Conservation (phyloP, 2,113 vertebrate genomes). For the Bos indicus region DNA sequence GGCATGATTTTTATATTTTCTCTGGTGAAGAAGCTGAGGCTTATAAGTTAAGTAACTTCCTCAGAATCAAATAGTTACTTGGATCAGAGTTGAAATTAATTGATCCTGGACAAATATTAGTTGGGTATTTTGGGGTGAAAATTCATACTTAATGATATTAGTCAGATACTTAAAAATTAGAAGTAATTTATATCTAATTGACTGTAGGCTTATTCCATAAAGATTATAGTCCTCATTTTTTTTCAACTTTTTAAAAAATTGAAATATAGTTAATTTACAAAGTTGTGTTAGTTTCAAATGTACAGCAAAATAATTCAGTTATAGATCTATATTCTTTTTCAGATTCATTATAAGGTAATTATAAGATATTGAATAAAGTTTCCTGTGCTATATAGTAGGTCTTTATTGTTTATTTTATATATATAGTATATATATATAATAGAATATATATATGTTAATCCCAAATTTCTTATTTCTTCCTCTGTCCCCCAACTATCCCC, state of each 20-base stretch:
- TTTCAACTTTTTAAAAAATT: not conserved
- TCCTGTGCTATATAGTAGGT: not conserved
- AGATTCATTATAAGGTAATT: not conserved
- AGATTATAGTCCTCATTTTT: not conserved
- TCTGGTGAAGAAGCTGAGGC: not conserved
- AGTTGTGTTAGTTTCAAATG: too few relatives aligned
- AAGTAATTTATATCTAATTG: not conserved
- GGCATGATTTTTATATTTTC: not conserved
- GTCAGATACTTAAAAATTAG: too few relatives aligned
- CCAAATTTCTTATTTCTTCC: not conserved
- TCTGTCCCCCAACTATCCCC: not conserved
- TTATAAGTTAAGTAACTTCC: not conserved
- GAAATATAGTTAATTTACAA: not conserved
- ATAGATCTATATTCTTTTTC: not conserved
- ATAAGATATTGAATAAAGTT: not conserved
- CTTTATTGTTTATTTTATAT: not conserved
- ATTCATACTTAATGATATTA: not conserved
- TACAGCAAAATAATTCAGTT: too few relatives aligned
- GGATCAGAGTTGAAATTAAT: not conserved
- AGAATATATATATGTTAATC: not conserved
- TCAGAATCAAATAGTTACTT: not conserved
- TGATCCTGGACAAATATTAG: not conserved
- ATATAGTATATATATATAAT: not conserved
- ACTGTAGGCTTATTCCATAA: not conserved
- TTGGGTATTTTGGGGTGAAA: not conserved